These are phyloP conservation scores for Dufourea novaeangliae DNA, from an alignment of 1,140 invertebrate species.

Conservation along the genomic window DNA sequence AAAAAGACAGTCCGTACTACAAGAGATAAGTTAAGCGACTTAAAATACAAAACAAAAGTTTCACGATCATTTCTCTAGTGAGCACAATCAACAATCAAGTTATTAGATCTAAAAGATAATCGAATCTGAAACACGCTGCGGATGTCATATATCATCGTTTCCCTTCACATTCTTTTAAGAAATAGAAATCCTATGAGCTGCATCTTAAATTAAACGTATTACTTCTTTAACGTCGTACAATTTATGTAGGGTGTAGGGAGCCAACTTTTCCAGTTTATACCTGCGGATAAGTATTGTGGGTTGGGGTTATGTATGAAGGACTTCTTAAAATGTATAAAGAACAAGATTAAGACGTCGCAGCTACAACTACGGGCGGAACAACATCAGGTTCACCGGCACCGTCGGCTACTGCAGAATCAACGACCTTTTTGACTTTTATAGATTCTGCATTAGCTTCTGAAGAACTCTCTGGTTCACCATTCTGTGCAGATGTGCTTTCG, in stretches of 20 bases:
- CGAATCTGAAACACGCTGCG: slow-evolving; percentile 73
- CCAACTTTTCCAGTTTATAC: slow-evolving; percentile 77
- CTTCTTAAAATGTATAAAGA: slow-evolving; percentile 71
- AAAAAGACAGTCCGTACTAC: not conserved
- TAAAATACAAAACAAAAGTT: slow-evolving; percentile 33
- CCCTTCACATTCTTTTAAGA: slow-evolving; percentile 69
- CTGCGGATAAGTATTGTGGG: slow-evolving; percentile 78
- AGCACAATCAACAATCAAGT: slow-evolving; percentile 23
- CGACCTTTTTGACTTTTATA: slow-evolving; percentile 78
- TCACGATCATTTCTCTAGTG: slow-evolving; percentile 15
- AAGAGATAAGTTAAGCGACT: slow-evolving; percentile 30
- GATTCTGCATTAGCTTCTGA: slow-evolving; percentile 70
- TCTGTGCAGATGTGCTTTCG: slow-evolving; percentile 68
- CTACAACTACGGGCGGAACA: slow-evolving; percentile 77
- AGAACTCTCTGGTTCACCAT: slow-evolving; percentile 72
- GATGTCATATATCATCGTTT: slow-evolving; percentile 64
- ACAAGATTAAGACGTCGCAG: slow-evolving; percentile 80
- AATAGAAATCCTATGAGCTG: slow-evolving; percentile 72
- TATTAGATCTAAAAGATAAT: slow-evolving; percentile 64
- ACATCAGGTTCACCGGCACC: slow-evolving; percentile 77
- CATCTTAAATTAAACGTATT: slow-evolving; percentile 75
- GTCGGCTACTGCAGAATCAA: slow-evolving; percentile 75
- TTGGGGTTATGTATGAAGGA: slow-evolving; percentile 76
- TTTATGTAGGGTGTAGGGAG: slow-evolving; percentile 72
- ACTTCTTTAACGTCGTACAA: slow-evolving; percentile 76